Evolutionary conservation across 2,888 invertebrate species (phyloP).

Genomic region (Cremastinae sp.): DNA sequence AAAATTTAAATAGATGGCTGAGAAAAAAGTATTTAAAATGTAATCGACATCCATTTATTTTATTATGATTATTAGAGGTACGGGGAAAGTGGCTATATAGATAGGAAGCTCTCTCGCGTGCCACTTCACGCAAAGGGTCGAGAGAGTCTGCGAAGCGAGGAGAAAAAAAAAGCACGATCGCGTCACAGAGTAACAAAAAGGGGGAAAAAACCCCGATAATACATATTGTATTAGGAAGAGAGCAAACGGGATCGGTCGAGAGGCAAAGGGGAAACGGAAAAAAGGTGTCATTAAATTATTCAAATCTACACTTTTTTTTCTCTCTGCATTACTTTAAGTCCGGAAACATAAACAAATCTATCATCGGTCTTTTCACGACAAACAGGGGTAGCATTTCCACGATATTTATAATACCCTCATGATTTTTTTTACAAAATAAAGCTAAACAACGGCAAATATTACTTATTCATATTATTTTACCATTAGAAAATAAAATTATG

Average conservation of each 20-base stretch:
- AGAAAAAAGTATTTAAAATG: too few species aligned
- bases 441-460: too few species aligned
- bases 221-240: slow-evolving; percentile 21
- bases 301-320: slow-evolving; percentile 40
- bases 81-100: neutral
- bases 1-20: too few species aligned
- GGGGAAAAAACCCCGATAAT: slow-evolving; percentile 9
- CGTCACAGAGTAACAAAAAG: neutral
- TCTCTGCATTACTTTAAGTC: slow-evolving; percentile 37
- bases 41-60: too few species aligned
- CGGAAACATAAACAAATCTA: slow-evolving; percentile 7
- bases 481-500: too few species aligned
- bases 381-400: too few species aligned
- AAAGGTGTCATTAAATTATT: slow-evolving; percentile 33
- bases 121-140: neutral
- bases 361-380: neutral
- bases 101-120: slow-evolving; percentile 8
- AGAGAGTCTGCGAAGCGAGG: neutral
- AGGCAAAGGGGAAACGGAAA: neutral
- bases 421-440: too few species aligned
- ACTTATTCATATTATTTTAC: too few species aligned
- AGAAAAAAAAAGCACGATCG: slow-evolving; percentile 15
- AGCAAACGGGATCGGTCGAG: neutral
- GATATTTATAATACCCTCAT: too few species aligned
- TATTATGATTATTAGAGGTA: too few species aligned